phyloP scores from a whole-genome alignment of 2,113 vertebrate species.

The Cacatua alba region DNA sequence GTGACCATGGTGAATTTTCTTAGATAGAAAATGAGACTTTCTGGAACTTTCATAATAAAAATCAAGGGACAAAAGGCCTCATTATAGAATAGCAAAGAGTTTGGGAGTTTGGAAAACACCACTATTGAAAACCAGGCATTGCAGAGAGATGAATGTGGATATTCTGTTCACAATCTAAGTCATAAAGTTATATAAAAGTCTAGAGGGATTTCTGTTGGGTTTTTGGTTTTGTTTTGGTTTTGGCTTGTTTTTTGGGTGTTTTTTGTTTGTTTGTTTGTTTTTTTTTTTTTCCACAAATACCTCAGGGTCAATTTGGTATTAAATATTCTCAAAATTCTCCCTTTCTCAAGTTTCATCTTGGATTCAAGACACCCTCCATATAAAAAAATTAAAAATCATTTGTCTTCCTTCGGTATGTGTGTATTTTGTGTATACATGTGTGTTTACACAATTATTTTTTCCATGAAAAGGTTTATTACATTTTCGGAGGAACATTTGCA shows the following conservation, averaged over 20 bases:
- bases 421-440: background rate
- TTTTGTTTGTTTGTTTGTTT: no score
- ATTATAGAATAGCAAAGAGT: rapidly evolving
- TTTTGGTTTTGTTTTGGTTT: no score
- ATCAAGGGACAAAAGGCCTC: background rate
- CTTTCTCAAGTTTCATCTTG: background rate
- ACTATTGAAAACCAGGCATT: background rate
- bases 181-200: background rate
- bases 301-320: rapidly evolving
- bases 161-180: background rate
- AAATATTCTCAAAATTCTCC: background rate
- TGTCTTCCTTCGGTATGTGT: background rate
- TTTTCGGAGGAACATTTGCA: background rate
- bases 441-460: background rate
- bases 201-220: background rate
- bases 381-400: background rate
- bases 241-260: no score
- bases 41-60: background rate
- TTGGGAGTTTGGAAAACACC: background rate
- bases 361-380: rapidly evolving
- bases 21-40: background rate
- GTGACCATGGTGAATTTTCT: background rate
- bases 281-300: background rate
- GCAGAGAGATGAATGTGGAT: background rate
- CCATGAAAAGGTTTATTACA: rapidly evolving